phyloP scores from a whole-genome alignment of 2,888 invertebrate species.

The Caenorhabditis auriculariae region DNA sequence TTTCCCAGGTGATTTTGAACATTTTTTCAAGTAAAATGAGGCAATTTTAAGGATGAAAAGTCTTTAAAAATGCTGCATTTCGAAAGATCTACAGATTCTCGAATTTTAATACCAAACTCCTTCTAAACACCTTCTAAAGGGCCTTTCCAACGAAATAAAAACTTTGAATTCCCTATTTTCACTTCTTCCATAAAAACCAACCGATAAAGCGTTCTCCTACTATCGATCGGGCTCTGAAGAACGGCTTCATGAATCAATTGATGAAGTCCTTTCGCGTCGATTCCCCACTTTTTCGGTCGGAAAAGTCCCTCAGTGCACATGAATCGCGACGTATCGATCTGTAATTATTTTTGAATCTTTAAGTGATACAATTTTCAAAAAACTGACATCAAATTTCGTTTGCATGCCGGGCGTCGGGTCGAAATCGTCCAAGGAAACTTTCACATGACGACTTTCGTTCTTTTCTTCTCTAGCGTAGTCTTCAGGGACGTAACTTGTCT shows the following conservation, averaged over 20 bases:
- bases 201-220: constrained; percentile 63
- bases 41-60: background rate
- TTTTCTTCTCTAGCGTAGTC: constrained; percentile 65
- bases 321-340: constrained; percentile 67
- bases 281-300: constrained; percentile 69
- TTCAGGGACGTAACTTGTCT: constrained; percentile 66
- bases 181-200: background rate
- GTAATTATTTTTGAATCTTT: too few relatives aligned
- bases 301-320: constrained; percentile 69
- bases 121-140: too few relatives aligned
- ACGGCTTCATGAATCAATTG: constrained; percentile 69
- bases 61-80: too few relatives aligned
- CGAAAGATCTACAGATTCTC: too few relatives aligned
- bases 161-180: too few relatives aligned
- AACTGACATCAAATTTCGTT: constrained; percentile 27
- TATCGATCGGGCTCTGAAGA: constrained; percentile 70
- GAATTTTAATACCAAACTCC: too few relatives aligned
- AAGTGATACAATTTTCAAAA: constrained; percentile 4
- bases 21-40: background rate
- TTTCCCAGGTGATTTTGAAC: too few relatives aligned
- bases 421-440: constrained; percentile 33
- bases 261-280: constrained; percentile 69
- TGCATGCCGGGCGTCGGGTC: constrained; percentile 26
- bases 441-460: constrained; percentile 15
- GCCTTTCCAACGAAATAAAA: too few relatives aligned